phyloP scores from a whole-genome alignment of 2,797 vertebrate species.

The Lepilemur septentrionalis region DNA sequence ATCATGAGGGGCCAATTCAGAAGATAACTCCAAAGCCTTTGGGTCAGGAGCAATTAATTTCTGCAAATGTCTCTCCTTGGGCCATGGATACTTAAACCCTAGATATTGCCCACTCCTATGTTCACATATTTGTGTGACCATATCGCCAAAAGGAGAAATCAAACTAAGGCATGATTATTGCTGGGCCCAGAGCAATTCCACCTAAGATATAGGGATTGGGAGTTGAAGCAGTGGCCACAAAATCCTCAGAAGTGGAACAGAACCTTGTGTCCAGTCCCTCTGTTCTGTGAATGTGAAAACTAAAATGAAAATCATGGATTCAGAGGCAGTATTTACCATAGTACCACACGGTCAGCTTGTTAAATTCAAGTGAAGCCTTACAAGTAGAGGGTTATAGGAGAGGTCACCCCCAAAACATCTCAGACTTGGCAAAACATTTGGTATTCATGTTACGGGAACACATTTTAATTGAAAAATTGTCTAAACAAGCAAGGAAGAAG shows the following conservation, averaged over 20 bases:
- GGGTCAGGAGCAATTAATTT: neutral
- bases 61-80: neutral
- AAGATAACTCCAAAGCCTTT: neutral
- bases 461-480: conserved; percentile 23
- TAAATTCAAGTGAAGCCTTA: conserved; percentile 9
- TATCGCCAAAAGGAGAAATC: neutral
- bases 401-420: neutral
- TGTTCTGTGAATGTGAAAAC: neutral
- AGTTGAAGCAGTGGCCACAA: neutral
- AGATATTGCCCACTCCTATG: rapidly evolving
- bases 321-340: neutral
- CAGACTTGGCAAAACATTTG: neutral
- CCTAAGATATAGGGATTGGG: neutral
- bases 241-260: neutral
- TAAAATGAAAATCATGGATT: neutral
- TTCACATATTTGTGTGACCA: neutral
- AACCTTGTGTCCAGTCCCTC: neutral
- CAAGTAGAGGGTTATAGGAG: neutral
- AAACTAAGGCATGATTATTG: neutral
- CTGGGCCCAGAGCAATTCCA: neutral
- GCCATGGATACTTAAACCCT: neutral
- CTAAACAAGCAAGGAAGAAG: conserved; percentile 45
- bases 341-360: neutral
- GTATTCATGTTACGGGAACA: neutral
- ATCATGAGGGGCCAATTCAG: neutral